These are phyloP conservation scores for Tetropium fuscum DNA, from an alignment of 2,888 invertebrate species.

Conservation along the genomic window DNA sequence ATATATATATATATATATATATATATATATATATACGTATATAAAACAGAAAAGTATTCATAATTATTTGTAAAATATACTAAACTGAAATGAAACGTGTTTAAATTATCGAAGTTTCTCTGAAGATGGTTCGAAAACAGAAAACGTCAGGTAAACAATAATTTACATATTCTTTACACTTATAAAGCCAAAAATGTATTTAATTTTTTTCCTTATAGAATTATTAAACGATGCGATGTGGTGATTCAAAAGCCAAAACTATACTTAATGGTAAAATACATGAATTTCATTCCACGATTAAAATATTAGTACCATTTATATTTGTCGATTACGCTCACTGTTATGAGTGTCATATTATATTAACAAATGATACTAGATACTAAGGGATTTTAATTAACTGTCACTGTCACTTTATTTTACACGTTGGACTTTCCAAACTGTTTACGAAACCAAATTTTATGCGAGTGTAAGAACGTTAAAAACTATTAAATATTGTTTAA, in stretches of 20 bases:
- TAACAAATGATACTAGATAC: slow-evolving; percentile 4
- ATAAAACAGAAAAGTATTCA: too few species aligned
- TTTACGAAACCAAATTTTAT: too few species aligned
- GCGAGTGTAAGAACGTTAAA: not conserved
- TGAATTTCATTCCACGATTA: slow-evolving; percentile 1
- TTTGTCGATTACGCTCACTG: slow-evolving; percentile 55
- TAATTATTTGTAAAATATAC: too few species aligned
- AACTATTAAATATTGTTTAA: slow-evolving; percentile 13
- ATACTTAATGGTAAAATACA: slow-evolving; percentile 2
- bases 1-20: too few species aligned
- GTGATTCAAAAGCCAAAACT: slow-evolving; percentile 2
- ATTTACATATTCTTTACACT: too few species aligned
- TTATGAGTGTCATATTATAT: slow-evolving; percentile 52
- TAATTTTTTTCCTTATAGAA: not conserved
- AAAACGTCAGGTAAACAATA: too few species aligned
- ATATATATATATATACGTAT: too few species aligned
- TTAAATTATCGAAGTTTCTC: too few species aligned
- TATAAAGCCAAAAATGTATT: too few species aligned
- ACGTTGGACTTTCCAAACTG: too few species aligned
- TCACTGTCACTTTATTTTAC: slow-evolving; percentile 12
- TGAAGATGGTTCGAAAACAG: too few species aligned
- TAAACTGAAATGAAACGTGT: too few species aligned
- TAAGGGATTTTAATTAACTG: slow-evolving; percentile 1
- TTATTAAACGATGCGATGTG: not conserved
- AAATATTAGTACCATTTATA: slow-evolving; percentile 52